phyloP scores from a whole-genome alignment of 1,140 invertebrate species.

The Plectrocnemia conspersa region DNA sequence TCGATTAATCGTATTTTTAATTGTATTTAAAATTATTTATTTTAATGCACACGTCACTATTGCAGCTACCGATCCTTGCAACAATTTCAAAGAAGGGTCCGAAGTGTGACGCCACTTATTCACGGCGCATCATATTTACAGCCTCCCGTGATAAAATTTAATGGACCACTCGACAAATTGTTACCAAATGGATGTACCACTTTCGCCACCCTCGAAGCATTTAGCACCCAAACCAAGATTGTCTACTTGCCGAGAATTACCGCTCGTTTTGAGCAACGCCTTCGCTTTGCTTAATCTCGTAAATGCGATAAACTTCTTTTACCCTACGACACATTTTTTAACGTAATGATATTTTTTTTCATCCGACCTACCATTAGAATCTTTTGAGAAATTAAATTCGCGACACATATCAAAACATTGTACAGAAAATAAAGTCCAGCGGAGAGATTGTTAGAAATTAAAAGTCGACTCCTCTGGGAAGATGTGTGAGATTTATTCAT shows the following conservation, averaged over 20 bases:
- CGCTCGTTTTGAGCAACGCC: too few species aligned
- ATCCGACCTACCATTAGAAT: too few species aligned
- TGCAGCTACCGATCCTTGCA: background rate
- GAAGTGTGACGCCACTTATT: slow-evolving; percentile 2
- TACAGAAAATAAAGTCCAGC: too few species aligned
- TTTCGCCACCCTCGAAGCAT: slow-evolving; percentile 5
- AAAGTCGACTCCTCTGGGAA: background rate
- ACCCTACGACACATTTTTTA: too few species aligned
- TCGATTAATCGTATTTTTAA: too few species aligned
- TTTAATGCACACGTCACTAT: background rate
- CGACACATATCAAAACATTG: too few species aligned
- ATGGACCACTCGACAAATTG: slow-evolving; percentile 33
- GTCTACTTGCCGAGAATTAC: background rate
- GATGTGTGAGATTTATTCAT: background rate
- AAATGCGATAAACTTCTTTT: too few species aligned
- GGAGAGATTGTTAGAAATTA: too few species aligned
- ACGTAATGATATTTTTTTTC: too few species aligned
- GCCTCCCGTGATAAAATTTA: slow-evolving; percentile 30
- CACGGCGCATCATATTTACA: slow-evolving; percentile 28
- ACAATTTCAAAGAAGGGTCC: background rate
- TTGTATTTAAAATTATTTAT: background rate
- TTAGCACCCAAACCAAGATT: background rate
- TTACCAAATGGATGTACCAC: slow-evolving; percentile 13
- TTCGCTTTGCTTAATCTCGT: too few species aligned
- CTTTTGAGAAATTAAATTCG: too few species aligned